Percentiles rank a stretch among this genome's conserved stretches.
Conservation (phyloP, 1,140 invertebrate species). For the Brachionus paranguensis region DNA sequence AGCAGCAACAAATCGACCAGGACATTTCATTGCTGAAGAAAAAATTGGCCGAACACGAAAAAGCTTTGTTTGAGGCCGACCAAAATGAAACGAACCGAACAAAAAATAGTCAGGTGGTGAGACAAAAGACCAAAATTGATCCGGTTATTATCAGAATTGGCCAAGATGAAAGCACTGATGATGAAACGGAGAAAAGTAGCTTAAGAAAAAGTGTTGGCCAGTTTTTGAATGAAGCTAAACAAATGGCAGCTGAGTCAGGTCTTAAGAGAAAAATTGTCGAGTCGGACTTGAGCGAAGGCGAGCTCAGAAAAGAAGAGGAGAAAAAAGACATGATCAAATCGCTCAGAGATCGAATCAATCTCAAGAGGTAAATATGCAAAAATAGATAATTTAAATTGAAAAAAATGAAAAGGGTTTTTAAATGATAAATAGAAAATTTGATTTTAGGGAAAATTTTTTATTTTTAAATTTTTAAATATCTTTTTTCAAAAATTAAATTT, state of each 20-base stretch:
- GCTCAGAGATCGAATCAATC: constrained; percentile 7
- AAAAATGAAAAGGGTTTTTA: too few relatives aligned
- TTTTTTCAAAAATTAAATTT: too few relatives aligned
- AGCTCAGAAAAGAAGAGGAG: not conserved
- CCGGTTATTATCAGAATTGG: constrained; percentile 23
- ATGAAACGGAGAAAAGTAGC: not conserved
- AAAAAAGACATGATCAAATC: constrained; percentile 20
- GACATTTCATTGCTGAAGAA: not conserved
- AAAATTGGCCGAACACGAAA: not conserved
- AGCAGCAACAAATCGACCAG: constrained; percentile 6
- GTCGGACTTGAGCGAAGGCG: not conserved
- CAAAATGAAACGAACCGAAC: not conserved
- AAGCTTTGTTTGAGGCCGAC: not conserved
- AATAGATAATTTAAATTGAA: too few relatives aligned
- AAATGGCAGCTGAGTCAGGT: not conserved
- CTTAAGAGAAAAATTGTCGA: not conserved
- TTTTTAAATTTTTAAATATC: too few relatives aligned
- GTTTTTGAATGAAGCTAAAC: constrained; percentile 14
- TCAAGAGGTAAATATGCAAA: not conserved
- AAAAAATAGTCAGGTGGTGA: not conserved
- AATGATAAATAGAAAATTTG: too few relatives aligned
- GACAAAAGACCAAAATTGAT: constrained; percentile 8
- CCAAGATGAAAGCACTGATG: not conserved
- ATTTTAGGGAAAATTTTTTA: too few relatives aligned
- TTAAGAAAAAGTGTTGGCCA: not conserved